phyloP scores from a whole-genome alignment of 1,140 invertebrate species.

The Lysiphlebus fabarum region DNA sequence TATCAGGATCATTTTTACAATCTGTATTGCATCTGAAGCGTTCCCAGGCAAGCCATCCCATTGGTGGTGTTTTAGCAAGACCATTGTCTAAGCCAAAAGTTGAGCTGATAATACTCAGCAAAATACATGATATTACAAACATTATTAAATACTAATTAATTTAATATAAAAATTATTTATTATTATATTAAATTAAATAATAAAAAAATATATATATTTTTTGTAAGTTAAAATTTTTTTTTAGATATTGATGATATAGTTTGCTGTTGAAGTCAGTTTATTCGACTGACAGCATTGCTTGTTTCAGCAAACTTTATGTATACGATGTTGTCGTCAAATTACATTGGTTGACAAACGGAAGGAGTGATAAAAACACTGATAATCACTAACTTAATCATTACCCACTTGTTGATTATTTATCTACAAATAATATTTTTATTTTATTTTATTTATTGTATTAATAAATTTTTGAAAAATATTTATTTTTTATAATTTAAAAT shows the following conservation, averaged over 20 bases:
- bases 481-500: no score
- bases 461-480: no score
- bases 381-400: conserved; percentile 6
- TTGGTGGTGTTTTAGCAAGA: conserved; percentile 77
- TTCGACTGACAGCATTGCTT: conserved; percentile 10
- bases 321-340: not conserved
- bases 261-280: conserved; percentile 4
- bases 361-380: conserved; percentile 3
- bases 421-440: not conserved
- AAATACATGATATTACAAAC: conserved; percentile 31
- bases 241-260: no score
- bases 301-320: conserved; percentile 1
- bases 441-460: no score
- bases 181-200: no score
- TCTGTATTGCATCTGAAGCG: conserved; percentile 90
- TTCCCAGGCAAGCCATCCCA: conserved; percentile 92
- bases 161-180: no score
- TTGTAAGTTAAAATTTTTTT: no score
- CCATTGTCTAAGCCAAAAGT: conserved; percentile 71
- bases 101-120: conserved; percentile 28
- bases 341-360: not conserved
- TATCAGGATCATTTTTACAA: conserved; percentile 87
- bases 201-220: no score
- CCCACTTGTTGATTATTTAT: not conserved
- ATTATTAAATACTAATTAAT: conserved; percentile 24